A percentile compares a stretch with the other conserved stretches of the same genome.
These are phyloP conservation scores for Syrphus vitripennis DNA, from an alignment of 2,888 invertebrate species.

Conservation along the genomic window DNA sequence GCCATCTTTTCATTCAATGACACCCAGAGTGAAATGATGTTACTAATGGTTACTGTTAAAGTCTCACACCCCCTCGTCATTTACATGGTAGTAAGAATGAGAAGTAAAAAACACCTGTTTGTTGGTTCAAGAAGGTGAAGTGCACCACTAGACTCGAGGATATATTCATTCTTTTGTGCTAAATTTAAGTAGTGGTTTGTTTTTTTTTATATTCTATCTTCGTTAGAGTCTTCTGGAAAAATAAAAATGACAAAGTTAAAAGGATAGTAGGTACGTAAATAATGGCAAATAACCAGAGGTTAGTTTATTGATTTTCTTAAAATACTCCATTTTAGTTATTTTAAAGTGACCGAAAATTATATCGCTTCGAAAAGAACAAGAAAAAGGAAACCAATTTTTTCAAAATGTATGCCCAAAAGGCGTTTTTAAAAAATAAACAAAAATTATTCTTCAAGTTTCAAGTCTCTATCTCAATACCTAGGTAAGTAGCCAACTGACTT, in stretches of 20 bases:
- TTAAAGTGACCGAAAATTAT: not conserved
- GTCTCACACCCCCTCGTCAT: slow-evolving; percentile 21
- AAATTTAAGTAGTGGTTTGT: not conserved
- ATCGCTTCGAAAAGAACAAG: not conserved
- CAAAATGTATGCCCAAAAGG: too few species aligned
- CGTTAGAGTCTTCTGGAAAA: not conserved
- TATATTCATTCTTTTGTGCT: not conserved
- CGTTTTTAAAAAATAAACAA: not conserved
- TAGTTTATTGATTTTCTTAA: not conserved
- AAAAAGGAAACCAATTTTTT: not conserved
- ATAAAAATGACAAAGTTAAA: not conserved
- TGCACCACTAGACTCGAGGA: slow-evolving; percentile 26
- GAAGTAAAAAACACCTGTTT: slow-evolving; percentile 47
- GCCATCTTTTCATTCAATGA: slow-evolving; percentile 56
- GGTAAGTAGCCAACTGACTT: too few species aligned
- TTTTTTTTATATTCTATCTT: not conserved
- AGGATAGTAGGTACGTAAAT: not conserved
- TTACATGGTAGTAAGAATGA: not conserved
- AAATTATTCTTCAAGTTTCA: too few species aligned
- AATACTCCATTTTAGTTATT: not conserved
- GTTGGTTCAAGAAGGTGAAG: slow-evolving; percentile 27
- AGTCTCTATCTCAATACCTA: too few species aligned
- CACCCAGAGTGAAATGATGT: slow-evolving; percentile 55
- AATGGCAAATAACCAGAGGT: not conserved
- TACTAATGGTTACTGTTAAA: slow-evolving; percentile 36